Conservation (phyloP, 1,140 invertebrate species). For the Diabrotica undecimpunctata region DNA sequence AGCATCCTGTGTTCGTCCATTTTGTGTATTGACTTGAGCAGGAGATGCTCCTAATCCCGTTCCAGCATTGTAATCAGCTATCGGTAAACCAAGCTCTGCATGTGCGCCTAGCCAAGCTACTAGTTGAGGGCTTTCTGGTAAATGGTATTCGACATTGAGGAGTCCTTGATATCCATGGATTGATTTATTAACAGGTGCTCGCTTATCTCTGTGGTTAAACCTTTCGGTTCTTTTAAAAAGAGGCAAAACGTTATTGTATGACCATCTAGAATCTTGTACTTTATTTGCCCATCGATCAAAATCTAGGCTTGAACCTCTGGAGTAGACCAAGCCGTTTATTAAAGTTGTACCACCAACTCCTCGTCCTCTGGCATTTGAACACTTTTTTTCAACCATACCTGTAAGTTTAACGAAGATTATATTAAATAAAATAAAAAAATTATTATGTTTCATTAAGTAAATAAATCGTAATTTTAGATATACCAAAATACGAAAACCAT, state of each 20-base stretch:
- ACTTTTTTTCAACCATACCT: constrained; percentile 30
- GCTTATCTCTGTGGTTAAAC: constrained; percentile 46
- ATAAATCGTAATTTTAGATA: too few species aligned
- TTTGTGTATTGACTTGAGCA: constrained; percentile 49
- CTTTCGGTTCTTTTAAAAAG: constrained; percentile 54
- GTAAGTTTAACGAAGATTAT: neutral
- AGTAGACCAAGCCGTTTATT: constrained; percentile 65
- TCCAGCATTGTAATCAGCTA: constrained; percentile 26
- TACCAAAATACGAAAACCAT: too few species aligned
- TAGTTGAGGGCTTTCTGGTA: constrained; percentile 5
- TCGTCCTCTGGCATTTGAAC: constrained; percentile 46
- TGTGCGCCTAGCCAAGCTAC: constrained; percentile 35
- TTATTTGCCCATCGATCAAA: constrained; percentile 70
- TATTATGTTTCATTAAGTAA: too few species aligned
- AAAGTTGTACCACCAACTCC: constrained; percentile 56
- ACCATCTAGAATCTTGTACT: constrained; percentile 58
- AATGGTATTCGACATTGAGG: constrained; percentile 18
- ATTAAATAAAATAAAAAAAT: too few species aligned
- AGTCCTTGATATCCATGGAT: constrained; percentile 19
- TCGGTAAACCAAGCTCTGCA: constrained; percentile 1
- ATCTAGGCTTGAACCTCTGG: constrained; percentile 58
- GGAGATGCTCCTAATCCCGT: constrained; percentile 45
- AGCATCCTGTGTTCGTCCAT: constrained; percentile 54
- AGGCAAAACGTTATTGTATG: constrained; percentile 58
- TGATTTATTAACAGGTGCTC: constrained; percentile 10